phyloP scores from a whole-genome alignment of 1,140 invertebrate species.

The Streblospio benedicti region DNA sequence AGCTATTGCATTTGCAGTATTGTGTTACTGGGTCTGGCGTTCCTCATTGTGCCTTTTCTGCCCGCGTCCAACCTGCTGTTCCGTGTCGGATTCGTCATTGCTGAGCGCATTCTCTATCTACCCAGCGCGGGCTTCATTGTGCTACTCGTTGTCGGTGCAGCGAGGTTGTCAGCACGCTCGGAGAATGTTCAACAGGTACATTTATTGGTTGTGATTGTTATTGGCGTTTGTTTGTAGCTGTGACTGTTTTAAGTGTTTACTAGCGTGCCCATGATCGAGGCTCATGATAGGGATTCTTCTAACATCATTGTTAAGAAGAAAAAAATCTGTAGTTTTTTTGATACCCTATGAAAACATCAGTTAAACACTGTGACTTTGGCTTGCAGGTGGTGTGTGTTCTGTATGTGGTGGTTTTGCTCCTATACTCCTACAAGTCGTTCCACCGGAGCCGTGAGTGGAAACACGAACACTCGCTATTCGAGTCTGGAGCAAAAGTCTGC shows the following conservation, averaged over 20 bases:
- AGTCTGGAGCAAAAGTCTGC: slow-evolving; percentile 42
- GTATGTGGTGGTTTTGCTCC: neutral
- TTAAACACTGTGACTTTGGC: too few species aligned
- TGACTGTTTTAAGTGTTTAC: too few species aligned
- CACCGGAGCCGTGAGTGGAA: slow-evolving; percentile 71
- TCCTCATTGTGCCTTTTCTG: slow-evolving; percentile 81
- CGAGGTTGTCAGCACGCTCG: too few species aligned
- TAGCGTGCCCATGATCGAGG: too few species aligned
- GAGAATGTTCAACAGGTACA: neutral
- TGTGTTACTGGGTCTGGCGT: slow-evolving; percentile 55
- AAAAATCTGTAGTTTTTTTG: too few species aligned
- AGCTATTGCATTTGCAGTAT: too few species aligned
- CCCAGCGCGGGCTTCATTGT: slow-evolving; percentile 94
- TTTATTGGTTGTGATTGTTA: neutral
- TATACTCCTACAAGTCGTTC: slow-evolving; percentile 29
- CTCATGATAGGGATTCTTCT: too few species aligned
- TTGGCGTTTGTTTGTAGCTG: too few species aligned
- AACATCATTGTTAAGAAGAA: too few species aligned
- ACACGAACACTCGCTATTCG: slow-evolving; percentile 50
- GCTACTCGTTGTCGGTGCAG: slow-evolving; percentile 56
- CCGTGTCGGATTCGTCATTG: slow-evolving; percentile 92
- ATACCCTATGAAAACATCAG: too few species aligned
- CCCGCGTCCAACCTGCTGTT: slow-evolving; percentile 96
- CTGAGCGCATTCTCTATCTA: slow-evolving; percentile 88
- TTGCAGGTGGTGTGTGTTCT: neutral